These are phyloP conservation scores for Ashinkailepas kermadecensis DNA, from an alignment of 2,888 invertebrate species.

Conservation along the genomic window DNA sequence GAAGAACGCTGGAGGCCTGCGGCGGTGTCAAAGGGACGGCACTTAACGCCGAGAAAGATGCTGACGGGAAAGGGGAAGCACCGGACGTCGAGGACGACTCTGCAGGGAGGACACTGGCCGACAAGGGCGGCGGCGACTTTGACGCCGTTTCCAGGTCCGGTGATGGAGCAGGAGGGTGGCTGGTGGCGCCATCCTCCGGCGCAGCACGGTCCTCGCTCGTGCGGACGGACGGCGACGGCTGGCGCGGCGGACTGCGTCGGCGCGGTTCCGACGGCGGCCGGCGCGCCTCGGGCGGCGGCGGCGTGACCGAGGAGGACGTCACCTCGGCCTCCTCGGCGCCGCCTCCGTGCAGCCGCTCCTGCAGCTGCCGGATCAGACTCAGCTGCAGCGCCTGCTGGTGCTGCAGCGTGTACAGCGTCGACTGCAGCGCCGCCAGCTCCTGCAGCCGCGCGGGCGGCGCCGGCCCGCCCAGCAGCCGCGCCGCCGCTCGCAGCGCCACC, in stretches of 20 bases:
- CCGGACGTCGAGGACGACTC: no score
- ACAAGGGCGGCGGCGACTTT: no score
- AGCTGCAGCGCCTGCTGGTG: conserved; percentile 93
- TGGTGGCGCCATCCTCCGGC: no score
- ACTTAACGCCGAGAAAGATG: no score
- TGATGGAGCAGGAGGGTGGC: no score
- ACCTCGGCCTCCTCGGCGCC: conserved; percentile 47
- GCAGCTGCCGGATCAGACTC: conserved; percentile 86
- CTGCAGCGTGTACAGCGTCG: conserved; percentile 82
- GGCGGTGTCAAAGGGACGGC: no score
- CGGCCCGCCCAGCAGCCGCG: conserved; percentile 94
- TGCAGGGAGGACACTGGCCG: no score
- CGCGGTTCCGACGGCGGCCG: neutral
- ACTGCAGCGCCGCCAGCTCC: conserved; percentile 78
- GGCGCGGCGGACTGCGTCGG: conserved; percentile 58
- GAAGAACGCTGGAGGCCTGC: no score
- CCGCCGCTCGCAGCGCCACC: conserved; percentile 87
- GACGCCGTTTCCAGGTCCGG: no score
- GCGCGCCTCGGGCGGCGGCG: neutral
- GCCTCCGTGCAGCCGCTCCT: conserved; percentile 75
- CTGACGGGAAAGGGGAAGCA: no score
- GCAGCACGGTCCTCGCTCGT: no score
- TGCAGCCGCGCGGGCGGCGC: conserved; percentile 77
- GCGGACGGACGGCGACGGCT: conserved; percentile 50
- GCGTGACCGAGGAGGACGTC: neutral